Evolutionary conservation across 2,113 vertebrate genomes (phyloP).

Genomic region (Daphoenositta chrysoptera): DNA sequence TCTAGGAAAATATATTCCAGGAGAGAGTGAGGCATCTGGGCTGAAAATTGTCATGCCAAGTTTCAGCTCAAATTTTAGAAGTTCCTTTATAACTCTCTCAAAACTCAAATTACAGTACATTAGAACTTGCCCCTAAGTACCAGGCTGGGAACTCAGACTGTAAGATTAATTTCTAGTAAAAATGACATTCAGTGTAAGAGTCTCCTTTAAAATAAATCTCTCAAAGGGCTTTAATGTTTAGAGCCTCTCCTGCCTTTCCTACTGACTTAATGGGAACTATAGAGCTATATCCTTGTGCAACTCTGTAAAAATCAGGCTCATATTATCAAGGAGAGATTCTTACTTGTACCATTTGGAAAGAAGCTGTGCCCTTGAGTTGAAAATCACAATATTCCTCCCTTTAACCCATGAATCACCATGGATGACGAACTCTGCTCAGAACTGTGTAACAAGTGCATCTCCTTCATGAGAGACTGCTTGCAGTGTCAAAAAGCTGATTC

Average conservation of each 20-base stretch:
- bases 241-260: not conserved
- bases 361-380: not conserved
- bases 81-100: not conserved
- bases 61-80: constrained; percentile 5
- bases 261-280: not conserved
- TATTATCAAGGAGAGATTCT: not conserved
- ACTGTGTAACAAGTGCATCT: not conserved
- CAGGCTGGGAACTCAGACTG: not conserved
- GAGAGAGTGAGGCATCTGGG: not conserved
- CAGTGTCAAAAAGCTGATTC: not conserved
- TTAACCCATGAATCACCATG: not conserved
- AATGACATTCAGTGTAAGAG: not conserved
- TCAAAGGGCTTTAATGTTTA: not conserved
- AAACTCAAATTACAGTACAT: not conserved
- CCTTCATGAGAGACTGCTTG: not conserved
- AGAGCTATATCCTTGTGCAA: not conserved
- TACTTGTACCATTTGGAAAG: not conserved
- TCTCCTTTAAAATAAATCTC: not conserved
- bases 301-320: not conserved
- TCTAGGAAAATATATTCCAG: not conserved
- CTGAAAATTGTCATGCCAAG: not conserved
- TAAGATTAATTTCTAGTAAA: constrained; percentile 23
- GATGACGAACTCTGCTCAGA: not conserved
- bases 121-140: not conserved
- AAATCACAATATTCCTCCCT: not conserved